Evolutionary conservation across 2,888 invertebrate genomes (phyloP).

Genomic region (Sesamia inferens): DNA sequence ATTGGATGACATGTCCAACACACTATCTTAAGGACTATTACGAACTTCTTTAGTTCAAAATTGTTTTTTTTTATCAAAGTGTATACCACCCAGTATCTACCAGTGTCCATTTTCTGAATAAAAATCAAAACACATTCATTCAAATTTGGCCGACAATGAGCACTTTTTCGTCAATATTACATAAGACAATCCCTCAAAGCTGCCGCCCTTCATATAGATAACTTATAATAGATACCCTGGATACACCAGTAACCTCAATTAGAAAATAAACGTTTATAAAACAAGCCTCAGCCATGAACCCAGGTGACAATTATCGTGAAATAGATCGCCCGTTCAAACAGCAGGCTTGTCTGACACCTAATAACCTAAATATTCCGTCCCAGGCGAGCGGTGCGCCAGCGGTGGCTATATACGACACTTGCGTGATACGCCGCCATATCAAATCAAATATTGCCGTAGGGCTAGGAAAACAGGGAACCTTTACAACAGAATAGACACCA

Average conservation of each 20-base stretch:
- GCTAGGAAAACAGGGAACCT: slow-evolving; percentile 63
- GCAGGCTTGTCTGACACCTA: slow-evolving; percentile 63
- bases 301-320: slow-evolving; percentile 31
- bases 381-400: slow-evolving; percentile 37
- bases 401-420: slow-evolving; percentile 67
- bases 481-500: background rate
- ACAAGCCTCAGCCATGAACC: background rate
- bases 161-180: no score
- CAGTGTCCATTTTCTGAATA: no score
- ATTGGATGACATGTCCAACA: background rate
- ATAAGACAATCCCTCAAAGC: no score
- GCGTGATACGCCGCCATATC: slow-evolving; percentile 71
- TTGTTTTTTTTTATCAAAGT: background rate
- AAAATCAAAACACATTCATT: no score
- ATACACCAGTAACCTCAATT: background rate
- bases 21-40: background rate
- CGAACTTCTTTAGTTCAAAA: background rate
- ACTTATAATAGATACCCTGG: no score
- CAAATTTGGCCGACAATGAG: no score
- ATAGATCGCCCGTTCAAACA: slow-evolving; percentile 45
- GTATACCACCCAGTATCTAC: no score
- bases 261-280: slow-evolving; percentile 14
- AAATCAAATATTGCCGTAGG: slow-evolving; percentile 67
- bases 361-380: slow-evolving; percentile 72
- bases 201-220: no score